Base-by-base conservation (phyloP, 2,888 invertebrate genomes). In the Lasioglossum vierecki region DNA sequence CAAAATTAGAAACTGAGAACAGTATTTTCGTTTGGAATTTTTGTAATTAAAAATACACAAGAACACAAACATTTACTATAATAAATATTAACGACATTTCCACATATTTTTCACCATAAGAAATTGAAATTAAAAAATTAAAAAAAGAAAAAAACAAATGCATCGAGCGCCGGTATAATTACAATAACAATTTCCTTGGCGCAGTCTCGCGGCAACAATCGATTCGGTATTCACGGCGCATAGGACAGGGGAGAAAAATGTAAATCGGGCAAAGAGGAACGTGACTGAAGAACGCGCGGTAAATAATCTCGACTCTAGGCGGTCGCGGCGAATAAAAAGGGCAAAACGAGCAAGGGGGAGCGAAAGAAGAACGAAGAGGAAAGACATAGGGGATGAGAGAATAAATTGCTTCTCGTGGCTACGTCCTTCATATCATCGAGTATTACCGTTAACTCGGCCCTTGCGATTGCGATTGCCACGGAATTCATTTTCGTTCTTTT, bases 401-500 rank as follows among this genome's bases (percentile, higher is more conserved):
- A 80, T 83, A 82, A 86, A 89, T 85, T 83, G 79, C 77, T 84
- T 86, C 85, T 83, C 85, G 82, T 63, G 83, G 80, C 81, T 70
- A 76, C 88, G 88, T 89, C 89, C 87, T 87, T 89, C 88, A 78
- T 85, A 88, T 87, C 83, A 88, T 73, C 82, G 84, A 68, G 83
- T 84, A 76, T 85, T 90, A 89, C 90, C 89, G 90, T 90, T 90
- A 90, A 79, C 83, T 84, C 87, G 87, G 85, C 88, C 88, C 89
- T 89, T 90, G 89, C 87, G 81, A 88, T 84, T 76, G 77, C 86
- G 84, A 78, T 78, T 78, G 41, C 78, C 53, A 57, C 77, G 83
- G 82, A 81, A 86, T 86, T 88, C 80, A 87, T 86, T 57, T 85
- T 76, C 70, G 84, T 89, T 84, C 81, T 88, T 89, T 89, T 87